Evolutionary conservation across 2,113 vertebrate species (phyloP).

Genomic region (Nycticebus coucang): DNA sequence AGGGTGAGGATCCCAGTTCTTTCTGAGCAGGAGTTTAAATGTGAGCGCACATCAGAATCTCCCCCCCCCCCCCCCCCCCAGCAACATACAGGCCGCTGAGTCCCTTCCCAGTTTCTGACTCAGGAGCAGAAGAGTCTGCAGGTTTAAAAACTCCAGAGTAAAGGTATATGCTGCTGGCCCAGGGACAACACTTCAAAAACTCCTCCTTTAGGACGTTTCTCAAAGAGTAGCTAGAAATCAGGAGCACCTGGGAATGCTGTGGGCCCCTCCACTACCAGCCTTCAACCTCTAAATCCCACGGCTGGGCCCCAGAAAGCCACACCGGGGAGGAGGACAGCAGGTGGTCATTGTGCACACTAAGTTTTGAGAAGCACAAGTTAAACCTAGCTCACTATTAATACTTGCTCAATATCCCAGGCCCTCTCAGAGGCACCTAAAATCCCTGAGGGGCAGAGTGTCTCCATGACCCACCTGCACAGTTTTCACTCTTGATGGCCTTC

Average conservation of each 20-base stretch:
- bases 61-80: too few species aligned
- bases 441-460: rapidly evolving
- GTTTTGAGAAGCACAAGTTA: neutral
- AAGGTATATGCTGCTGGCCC: neutral
- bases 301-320: neutral
- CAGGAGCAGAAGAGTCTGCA: neutral
- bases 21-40: neutral
- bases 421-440: neutral
- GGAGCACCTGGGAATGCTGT: neutral
- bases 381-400: neutral
- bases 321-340: neutral
- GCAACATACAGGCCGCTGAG: neutral
- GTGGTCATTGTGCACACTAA: neutral
- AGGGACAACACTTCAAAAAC: neutral
- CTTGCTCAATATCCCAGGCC: neutral
- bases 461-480: neutral
- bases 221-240: neutral
- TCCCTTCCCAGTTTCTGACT: neutral
- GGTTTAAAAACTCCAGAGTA: neutral
- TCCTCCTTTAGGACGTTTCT: neutral
- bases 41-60: neutral
- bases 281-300: neutral
- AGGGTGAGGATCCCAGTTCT: neutral
- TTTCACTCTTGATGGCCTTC: neutral
- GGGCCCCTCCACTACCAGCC: neutral